Percentiles rank a stretch among this genome's conserved stretches.
phyloP scores from a whole-genome alignment of 1,140 invertebrate species.

The Acromyrmex echinatior region DNA sequence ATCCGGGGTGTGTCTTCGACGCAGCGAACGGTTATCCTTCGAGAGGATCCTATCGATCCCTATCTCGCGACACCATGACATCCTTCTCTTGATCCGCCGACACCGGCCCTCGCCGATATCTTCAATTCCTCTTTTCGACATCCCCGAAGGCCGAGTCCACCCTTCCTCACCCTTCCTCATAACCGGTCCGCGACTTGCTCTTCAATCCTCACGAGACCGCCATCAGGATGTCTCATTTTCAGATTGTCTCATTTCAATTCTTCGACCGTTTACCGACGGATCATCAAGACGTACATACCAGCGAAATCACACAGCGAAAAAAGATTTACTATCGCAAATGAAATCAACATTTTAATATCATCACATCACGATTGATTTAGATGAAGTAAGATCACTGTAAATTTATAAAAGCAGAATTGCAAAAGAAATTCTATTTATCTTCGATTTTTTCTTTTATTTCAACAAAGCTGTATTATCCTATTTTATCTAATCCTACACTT shows the following conservation, averaged over 20 bases:
- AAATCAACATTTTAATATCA: background rate
- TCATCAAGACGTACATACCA: background rate
- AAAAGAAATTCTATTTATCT: background rate
- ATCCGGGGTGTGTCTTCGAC: conserved; percentile 67
- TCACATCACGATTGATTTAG: background rate
- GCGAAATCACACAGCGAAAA: background rate
- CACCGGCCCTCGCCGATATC: conserved; percentile 68
- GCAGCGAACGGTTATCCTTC: conserved; percentile 28
- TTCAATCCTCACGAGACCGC: conserved; percentile 1
- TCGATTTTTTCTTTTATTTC: background rate
- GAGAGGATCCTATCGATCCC: conserved; percentile 70
- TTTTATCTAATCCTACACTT: background rate
- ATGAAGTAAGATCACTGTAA: background rate
- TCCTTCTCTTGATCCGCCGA: conserved; percentile 85
- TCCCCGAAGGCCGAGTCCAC: conserved; percentile 22
- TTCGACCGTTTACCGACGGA: background rate
- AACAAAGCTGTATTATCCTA: background rate
- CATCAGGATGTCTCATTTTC: conserved; percentile 70
- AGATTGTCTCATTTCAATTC: conserved; percentile 48
- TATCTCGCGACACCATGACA: conserved; percentile 84
- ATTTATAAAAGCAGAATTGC: background rate
- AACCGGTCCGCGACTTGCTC: conserved; percentile 49
- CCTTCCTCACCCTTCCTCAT: conserved; percentile 31
- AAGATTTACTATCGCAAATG: background rate
- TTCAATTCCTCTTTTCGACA: conserved; percentile 62